Conservation (phyloP, 1,140 invertebrate genomes). For the Megalonaias nervosa region DNA sequence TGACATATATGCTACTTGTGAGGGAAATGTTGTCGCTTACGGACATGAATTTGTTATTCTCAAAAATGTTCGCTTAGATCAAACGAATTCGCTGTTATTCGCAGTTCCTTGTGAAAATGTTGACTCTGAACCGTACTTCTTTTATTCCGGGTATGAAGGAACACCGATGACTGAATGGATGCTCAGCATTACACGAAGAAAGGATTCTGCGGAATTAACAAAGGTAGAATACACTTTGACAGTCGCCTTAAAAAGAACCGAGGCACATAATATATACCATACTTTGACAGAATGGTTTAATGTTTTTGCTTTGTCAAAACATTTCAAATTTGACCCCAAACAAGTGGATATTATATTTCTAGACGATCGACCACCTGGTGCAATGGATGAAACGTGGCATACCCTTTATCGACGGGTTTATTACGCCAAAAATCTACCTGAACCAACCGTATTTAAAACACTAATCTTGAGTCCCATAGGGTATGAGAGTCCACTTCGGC, state of each 20-base stretch:
- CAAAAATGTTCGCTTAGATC: conserved; percentile 4
- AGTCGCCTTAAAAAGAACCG: conserved; percentile 19
- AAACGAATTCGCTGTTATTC: conserved; percentile 7
- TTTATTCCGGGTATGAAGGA: conserved; percentile 17
- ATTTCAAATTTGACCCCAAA: conserved; percentile 5
- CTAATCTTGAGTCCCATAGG: conserved; percentile 59
- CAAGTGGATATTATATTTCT: conserved; percentile 49
- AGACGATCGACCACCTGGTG: conserved; percentile 60
- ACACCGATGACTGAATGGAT: conserved; percentile 14
- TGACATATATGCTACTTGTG: not conserved
- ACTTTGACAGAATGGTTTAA: conserved; percentile 32
- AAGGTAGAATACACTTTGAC: not conserved
- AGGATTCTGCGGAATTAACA: not conserved
- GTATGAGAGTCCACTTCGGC: conserved; percentile 59
- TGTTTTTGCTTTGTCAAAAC: conserved; percentile 18
- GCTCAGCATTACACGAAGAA: not conserved
- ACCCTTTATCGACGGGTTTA: conserved; percentile 49
- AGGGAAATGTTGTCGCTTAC: conserved; percentile 15
- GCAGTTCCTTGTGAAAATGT: conserved; percentile 22
- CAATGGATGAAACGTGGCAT: conserved; percentile 57
- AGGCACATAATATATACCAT: conserved; percentile 34
- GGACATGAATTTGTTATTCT: conserved; percentile 22
- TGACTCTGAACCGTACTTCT: conserved; percentile 1
- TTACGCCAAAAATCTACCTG: conserved; percentile 29
- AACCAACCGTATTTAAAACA: conserved; percentile 34